These are phyloP conservation scores for Bubo blakistoni DNA, from an alignment of 2,113 vertebrate species.

Conservation along the genomic window DNA sequence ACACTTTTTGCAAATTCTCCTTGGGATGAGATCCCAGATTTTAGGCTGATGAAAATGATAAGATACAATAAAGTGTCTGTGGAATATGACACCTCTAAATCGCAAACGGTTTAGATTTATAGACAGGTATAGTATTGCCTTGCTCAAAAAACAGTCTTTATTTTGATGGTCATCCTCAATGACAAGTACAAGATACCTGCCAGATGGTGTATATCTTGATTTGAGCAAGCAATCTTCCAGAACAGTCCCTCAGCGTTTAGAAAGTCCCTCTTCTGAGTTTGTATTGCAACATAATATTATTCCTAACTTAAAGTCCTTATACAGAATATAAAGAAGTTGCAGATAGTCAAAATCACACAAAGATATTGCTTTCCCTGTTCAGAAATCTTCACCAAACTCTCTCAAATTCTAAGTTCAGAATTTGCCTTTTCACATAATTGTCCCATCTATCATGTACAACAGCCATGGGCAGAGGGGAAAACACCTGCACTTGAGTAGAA, in stretches of 20 bases:
- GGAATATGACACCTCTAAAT: not conserved
- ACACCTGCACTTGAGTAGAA: not conserved
- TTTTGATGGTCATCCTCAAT: not conserved
- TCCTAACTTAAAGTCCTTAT: not conserved
- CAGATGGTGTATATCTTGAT: not conserved
- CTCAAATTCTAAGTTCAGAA: not conserved
- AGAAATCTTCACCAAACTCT: not conserved
- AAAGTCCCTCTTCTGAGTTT: not conserved
- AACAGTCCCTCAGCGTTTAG: not conserved
- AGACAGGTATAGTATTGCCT: not conserved
- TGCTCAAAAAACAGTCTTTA: not conserved
- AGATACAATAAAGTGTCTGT: not conserved
- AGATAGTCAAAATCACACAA: not conserved
- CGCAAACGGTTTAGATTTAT: not conserved
- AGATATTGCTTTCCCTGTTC: not conserved
- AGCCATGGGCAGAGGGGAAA: not conserved
- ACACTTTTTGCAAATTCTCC: not conserved
- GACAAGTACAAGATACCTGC: constrained; percentile 13
- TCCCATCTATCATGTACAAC: not conserved
- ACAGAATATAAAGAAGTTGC: not conserved
- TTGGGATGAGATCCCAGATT: not conserved
- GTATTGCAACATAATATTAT: not conserved
- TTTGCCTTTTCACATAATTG: not conserved
- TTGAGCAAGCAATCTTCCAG: not conserved
- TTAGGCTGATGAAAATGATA: not conserved